Evolutionary conservation across 2,113 vertebrate genomes (phyloP).

Genomic region (Oreochromis tanganicae): DNA sequence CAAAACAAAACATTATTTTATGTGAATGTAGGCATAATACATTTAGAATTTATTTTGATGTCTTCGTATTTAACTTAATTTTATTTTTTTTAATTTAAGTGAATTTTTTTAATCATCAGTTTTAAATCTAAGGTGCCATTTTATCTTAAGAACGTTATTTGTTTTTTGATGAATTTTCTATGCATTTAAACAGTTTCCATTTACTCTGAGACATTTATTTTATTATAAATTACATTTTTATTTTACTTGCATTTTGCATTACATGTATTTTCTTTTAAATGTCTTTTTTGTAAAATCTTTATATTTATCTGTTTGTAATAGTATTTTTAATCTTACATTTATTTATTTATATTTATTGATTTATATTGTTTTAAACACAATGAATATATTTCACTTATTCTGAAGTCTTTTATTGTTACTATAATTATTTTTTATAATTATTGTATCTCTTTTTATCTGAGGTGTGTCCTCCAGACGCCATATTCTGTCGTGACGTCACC

Average conservation of each 20-base stretch:
- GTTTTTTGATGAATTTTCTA: not conserved
- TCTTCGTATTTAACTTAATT: no score
- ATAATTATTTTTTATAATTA: not conserved
- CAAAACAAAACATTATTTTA: not conserved
- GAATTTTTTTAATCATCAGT: not conserved
- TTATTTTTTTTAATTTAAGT: no score
- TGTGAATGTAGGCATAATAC: not conserved
- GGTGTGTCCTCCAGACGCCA: slow-evolving; percentile 46
- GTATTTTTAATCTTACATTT: not conserved
- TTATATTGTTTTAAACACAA: not conserved
- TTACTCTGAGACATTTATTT: not conserved
- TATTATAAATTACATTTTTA: not conserved
- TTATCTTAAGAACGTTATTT: no score
- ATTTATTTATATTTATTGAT: not conserved
- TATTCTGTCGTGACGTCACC: slow-evolving; percentile 44
- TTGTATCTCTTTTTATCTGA: not conserved
- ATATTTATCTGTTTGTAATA: not conserved
- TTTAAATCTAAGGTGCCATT: not conserved
- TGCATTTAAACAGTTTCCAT: not conserved
- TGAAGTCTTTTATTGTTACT: not conserved
- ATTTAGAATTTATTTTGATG: not conserved
- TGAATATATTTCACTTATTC: not conserved
- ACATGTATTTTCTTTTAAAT: not conserved
- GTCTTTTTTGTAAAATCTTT: not conserved
- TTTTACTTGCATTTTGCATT: not conserved